Conservation (phyloP, 2,797 vertebrate genomes). For the Acrossocheilus wenchowensis region DNA sequence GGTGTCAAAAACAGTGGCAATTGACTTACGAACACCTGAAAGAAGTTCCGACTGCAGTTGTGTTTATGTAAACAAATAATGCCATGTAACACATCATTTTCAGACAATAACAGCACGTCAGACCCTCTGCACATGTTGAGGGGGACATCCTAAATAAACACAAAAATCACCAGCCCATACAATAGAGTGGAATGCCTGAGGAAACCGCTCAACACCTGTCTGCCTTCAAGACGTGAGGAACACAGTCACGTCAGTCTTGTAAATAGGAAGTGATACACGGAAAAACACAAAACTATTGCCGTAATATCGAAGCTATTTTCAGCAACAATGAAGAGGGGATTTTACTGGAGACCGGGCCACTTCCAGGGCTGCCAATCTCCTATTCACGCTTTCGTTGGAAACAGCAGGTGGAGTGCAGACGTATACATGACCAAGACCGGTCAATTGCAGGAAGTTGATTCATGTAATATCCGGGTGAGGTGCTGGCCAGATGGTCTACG, state of each 20-base stretch:
- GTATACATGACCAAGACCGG: constrained; percentile 57
- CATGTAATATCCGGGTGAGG: constrained; percentile 72
- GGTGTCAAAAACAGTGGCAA: neutral
- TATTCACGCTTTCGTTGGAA: constrained; percentile 61
- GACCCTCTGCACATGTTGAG: constrained; percentile 59
- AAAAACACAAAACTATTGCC: constrained; percentile 66
- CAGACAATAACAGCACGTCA: constrained; percentile 70
- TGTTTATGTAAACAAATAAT: constrained; percentile 38
- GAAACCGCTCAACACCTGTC: constrained; percentile 84
- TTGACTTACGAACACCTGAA: neutral
- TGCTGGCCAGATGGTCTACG: constrained; percentile 72
- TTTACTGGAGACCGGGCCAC: constrained; percentile 63
- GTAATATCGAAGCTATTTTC: constrained; percentile 69
- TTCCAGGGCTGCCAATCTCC: constrained; percentile 67
- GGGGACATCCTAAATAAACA: constrained; percentile 66
- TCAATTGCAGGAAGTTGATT: constrained; percentile 75
- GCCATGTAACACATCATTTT: constrained; percentile 52
- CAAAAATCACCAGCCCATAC: constrained; percentile 65
- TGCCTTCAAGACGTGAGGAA: constrained; percentile 66
- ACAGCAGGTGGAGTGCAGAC: constrained; percentile 60
- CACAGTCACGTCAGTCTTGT: constrained; percentile 56
- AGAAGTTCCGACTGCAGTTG: constrained; percentile 1
- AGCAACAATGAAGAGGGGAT: constrained; percentile 65
- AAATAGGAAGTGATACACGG: constrained; percentile 77
- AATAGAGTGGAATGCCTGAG: constrained; percentile 58